Conservation (phyloP, 1,140 invertebrate species). For the Dinothrombium tinctorium region DNA sequence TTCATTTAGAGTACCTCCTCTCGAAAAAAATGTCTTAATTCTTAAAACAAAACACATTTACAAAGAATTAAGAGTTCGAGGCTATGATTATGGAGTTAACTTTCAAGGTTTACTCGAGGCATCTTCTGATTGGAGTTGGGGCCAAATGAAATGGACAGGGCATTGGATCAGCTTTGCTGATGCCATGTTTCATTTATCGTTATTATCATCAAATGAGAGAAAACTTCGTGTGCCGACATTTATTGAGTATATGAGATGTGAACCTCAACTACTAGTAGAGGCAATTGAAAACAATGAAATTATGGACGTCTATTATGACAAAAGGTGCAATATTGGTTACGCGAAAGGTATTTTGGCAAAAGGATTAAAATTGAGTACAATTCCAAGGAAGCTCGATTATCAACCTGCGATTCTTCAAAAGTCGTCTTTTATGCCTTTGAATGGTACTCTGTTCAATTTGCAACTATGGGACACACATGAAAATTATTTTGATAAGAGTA, state of each 20-base stretch:
- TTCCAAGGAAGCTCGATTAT: conserved; percentile 38
- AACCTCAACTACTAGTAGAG: conserved; percentile 4
- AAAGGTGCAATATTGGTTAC: neutral
- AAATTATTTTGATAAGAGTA: too few relatives aligned
- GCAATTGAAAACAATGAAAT: neutral
- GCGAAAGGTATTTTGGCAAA: neutral
- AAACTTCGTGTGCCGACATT: conserved; percentile 65
- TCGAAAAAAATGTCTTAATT: conserved; percentile 25
- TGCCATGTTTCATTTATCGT: conserved; percentile 27
- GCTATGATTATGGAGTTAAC: conserved; percentile 71
- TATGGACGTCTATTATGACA: neutral
- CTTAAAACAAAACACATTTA: conserved; percentile 60
- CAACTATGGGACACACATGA: too few relatives aligned
- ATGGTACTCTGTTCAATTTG: neutral
- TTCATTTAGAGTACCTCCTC: conserved; percentile 7
- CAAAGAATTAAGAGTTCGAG: conserved; percentile 70
- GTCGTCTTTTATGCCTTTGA: conserved; percentile 46
- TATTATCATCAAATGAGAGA: conserved; percentile 33
- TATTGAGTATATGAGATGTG: conserved; percentile 38
- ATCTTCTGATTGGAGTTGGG: conserved; percentile 33
- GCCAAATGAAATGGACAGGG: conserved; percentile 21
- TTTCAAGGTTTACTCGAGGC: conserved; percentile 53
- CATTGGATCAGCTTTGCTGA: conserved; percentile 31
- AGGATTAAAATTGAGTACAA: conserved; percentile 35
- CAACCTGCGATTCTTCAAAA: conserved; percentile 57